Evolutionary conservation across 2,888 invertebrate genomes (phyloP).

Genomic region (Unio delphinus): DNA sequence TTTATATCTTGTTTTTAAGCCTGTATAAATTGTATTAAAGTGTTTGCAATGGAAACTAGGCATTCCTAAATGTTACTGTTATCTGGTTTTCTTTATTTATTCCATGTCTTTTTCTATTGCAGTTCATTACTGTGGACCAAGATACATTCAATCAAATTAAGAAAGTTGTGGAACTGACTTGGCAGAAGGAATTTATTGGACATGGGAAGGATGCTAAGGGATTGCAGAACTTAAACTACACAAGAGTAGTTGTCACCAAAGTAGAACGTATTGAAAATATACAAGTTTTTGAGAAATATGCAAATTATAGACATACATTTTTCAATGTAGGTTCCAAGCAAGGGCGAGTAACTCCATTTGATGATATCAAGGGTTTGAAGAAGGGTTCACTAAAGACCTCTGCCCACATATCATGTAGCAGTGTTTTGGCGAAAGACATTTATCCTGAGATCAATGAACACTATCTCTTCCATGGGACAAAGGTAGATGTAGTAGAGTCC

Average conservation of each 20-base stretch:
- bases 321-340: constrained; percentile 31
- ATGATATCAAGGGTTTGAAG: constrained; percentile 13
- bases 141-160: constrained; percentile 32
- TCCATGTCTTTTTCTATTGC: too few species aligned
- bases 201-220: constrained; percentile 56
- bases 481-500: constrained; percentile 19
- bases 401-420: neutral
- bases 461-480: constrained; percentile 46
- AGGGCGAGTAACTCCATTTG: constrained; percentile 12
- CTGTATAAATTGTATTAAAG: too few species aligned
- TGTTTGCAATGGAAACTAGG: too few species aligned
- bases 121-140: constrained; percentile 20
- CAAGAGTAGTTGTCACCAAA: constrained; percentile 35
- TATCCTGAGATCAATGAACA: constrained; percentile 43
- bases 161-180: constrained; percentile 37
- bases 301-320: constrained; percentile 34
- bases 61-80: too few species aligned
- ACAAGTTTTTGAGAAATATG: constrained; percentile 45
- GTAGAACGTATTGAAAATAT: constrained; percentile 55
- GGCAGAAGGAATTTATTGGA: constrained; percentile 41
- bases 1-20: too few species aligned
- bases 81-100: too few species aligned
- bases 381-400: constrained; percentile 18
- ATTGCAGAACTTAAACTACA: constrained; percentile 26
- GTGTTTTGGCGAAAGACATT: constrained; percentile 17